These are phyloP conservation scores for Choreutis nemorana DNA, from an alignment of 2,888 invertebrate genomes.

Conservation along the genomic window DNA sequence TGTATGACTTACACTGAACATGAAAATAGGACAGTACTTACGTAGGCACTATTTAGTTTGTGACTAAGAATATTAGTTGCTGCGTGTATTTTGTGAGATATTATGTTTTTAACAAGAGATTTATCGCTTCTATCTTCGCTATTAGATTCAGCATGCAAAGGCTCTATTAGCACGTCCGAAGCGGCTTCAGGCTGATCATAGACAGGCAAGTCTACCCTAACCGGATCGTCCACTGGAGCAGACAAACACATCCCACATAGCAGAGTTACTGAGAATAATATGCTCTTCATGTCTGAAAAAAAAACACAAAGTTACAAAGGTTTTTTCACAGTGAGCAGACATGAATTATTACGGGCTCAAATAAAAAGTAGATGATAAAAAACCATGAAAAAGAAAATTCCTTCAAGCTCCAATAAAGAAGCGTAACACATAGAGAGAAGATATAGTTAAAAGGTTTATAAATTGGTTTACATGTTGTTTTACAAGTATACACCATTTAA, in stretches of 20 bases:
- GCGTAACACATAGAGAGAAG: no score
- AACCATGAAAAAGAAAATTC: no score
- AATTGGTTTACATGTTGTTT: no score
- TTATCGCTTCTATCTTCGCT: slow-evolving; percentile 19
- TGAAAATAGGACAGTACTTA: neutral
- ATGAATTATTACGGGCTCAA: no score
- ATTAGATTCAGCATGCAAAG: slow-evolving; percentile 27
- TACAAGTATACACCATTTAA: no score
- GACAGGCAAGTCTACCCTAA: slow-evolving; percentile 46
- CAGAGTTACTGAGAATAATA: no score
- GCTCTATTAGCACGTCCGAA: slow-evolving; percentile 16
- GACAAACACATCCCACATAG: slow-evolving; percentile 20
- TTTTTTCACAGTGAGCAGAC: no score
- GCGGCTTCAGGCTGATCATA: slow-evolving; percentile 30
- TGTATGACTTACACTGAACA: neutral
- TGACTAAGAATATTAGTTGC: slow-evolving; percentile 20
- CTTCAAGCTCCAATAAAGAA: no score
- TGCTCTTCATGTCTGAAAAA: no score
- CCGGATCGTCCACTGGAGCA: slow-evolving; percentile 39
- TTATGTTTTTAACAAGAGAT: slow-evolving; percentile 19
- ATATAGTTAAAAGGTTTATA: no score
- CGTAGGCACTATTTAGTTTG: slow-evolving; percentile 8
- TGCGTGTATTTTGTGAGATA: slow-evolving; percentile 26
- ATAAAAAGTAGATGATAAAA: no score
- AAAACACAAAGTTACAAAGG: no score